Percentiles rank a stretch among this genome's conserved stretches.
Conservation (phyloP, 2,113 vertebrate genomes). For the Cisticola juncidis region DNA sequence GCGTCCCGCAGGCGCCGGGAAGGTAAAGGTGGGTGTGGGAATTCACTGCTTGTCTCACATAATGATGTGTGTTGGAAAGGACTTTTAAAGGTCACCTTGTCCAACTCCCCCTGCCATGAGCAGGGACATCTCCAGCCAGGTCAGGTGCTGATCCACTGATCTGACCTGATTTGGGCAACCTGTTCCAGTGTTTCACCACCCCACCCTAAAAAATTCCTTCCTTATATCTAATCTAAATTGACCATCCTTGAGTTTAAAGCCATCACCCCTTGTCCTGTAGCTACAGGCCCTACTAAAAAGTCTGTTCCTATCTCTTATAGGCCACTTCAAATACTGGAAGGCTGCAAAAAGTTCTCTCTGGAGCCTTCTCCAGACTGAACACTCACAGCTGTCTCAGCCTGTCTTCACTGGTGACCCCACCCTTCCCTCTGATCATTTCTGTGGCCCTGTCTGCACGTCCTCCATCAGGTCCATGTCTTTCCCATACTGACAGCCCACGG, state of each 20-base stretch:
- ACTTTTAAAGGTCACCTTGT: background rate
- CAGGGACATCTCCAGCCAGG: background rate
- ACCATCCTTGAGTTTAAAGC: background rate
- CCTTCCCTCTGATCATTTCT: background rate
- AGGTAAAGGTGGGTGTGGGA: rapidly evolving
- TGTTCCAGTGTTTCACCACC: background rate
- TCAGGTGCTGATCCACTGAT: background rate
- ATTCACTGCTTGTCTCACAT: background rate
- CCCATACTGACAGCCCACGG: background rate
- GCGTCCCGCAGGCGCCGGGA: background rate
- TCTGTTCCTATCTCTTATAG: background rate
- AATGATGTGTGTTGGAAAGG: background rate
- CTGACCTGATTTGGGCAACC: background rate
- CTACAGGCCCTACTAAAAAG: rapidly evolving
- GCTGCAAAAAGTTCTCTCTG: background rate
- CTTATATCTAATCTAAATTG: background rate
- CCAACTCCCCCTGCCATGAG: background rate
- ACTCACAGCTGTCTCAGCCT: background rate
- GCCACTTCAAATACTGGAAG: background rate
- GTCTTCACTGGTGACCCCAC: background rate
- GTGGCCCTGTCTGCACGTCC: background rate
- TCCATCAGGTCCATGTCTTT: background rate
- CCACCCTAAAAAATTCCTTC: background rate
- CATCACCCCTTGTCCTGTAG: background rate
- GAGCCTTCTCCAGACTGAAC: background rate